Base-by-base conservation (phyloP, 2,797 vertebrate genomes). In the Mareca penelope region DNA sequence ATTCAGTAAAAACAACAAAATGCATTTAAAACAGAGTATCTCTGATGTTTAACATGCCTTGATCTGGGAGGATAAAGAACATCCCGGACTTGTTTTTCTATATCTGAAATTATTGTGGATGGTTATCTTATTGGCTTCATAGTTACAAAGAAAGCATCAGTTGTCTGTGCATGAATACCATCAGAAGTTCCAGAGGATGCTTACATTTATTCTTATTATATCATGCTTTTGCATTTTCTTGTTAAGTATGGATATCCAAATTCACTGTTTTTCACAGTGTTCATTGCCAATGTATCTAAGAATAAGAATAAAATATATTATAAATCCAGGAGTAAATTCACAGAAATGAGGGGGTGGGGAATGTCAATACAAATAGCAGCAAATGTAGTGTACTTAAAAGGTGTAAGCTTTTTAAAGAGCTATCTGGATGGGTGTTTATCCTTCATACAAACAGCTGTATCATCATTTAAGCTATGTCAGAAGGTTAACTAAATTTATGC, bases 401-500 rank as follows among this genome's bases (percentile, higher is more conserved):
- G 37, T 83, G 69, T 22, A 69, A 71, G 28, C 6, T 61, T 88
- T 57, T 40, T 53, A 55, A 65, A 86, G 75, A 85, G 50, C 7
- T 14, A 9, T 17, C 35, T 63, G 60, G 35, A 52, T 84, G 46
- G 14, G 11, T 29, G 10, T 44, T 73, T 61, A 80, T 24, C 64
- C 35, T 67, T 57, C 40, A 31, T 68, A 83, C 63, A 89, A 96
- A 93, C 24, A 22, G 53, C 57, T 90, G 48, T 65, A 55, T 64
- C 50, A 70, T 79, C 71, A 69, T 70, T 93, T 88, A 17, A 95
- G 59, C 60, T 77, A 23, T 71, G 52, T 86, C 89, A 90, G 78
- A 69, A 87, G 92, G 57, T 33, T 78, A 94, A 81, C 61, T 86
- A 87, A 85, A 91, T 80, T 90, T 80, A 76, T 26, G 33, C 53